A percentile compares a stretch with the other conserved stretches of the same genome.
Conservation (phyloP, 2,888 invertebrate species). For the Cosmia pyralina region DNA sequence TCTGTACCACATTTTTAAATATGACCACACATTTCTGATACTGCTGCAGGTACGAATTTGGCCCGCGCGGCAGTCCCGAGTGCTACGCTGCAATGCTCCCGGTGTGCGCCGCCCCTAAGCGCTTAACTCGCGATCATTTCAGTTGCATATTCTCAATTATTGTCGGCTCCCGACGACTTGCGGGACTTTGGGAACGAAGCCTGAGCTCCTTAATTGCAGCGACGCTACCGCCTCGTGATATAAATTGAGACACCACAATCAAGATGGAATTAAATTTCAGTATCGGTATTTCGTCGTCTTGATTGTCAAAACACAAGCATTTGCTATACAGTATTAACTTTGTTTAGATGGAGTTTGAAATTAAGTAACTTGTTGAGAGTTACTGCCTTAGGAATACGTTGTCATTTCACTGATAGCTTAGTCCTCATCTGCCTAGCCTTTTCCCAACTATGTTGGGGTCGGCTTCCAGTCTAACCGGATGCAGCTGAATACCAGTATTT, state of each 20-base stretch:
- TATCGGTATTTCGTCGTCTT: conserved; percentile 59
- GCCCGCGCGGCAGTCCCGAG: conserved; percentile 18
- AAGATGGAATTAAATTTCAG: conserved; percentile 64
- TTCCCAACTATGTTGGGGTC: too few species aligned
- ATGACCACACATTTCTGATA: too few species aligned
- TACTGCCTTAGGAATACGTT: conserved; percentile 22
- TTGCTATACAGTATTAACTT: conserved; percentile 46
- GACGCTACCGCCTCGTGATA: conserved; percentile 61
- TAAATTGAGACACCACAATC: conserved; percentile 66
- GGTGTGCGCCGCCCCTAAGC: conserved; percentile 51
- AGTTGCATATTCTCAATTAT: conserved; percentile 70
- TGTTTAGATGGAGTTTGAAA: conserved; percentile 41
- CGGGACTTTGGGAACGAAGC: conserved; percentile 63
- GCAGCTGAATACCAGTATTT: too few species aligned
- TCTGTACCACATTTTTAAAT: neutral
- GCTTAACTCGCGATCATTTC: conserved; percentile 66
- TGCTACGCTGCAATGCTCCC: conserved; percentile 25
- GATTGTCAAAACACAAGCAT: conserved; percentile 55
- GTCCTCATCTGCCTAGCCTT: neutral
- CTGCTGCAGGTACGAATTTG: neutral
- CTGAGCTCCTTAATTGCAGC: conserved; percentile 67
- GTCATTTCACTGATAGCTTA: conserved; percentile 16
- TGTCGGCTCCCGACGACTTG: conserved; percentile 64
- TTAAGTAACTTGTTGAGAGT: conserved; percentile 47
- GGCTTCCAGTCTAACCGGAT: too few species aligned